Percentiles rank a stretch among this genome's conserved stretches.
phyloP scores from a whole-genome alignment of 64 coral and sea anemone species.

The Montipora cactus region DNA sequence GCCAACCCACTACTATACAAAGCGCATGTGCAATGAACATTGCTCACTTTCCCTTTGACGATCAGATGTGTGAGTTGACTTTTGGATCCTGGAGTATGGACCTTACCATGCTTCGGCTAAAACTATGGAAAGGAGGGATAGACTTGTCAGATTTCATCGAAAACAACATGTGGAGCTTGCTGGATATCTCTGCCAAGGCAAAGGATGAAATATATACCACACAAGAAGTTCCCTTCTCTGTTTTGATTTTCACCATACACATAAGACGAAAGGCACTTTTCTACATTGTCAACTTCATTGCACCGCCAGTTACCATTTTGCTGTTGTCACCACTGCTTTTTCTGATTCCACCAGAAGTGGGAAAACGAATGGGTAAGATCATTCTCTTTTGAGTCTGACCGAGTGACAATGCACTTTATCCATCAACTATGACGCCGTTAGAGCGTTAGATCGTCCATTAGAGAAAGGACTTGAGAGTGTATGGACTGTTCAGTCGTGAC shows the following conservation, averaged over 20 bases:
- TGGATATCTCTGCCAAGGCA: constrained; percentile 29
- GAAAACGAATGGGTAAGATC: constrained; percentile 95
- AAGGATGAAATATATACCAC: neutral
- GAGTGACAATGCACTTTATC: no score
- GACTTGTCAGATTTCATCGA: constrained; percentile 59
- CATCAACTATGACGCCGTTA: no score
- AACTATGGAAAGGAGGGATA: constrained; percentile 32
- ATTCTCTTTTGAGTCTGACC: neutral
- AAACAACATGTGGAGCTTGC: constrained; percentile 85
- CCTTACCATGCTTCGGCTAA: constrained; percentile 4
- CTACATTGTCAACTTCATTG: constrained; percentile 83
- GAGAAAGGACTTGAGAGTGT: no score
- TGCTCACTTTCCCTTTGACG: constrained; percentile 84
- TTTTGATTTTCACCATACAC: constrained; percentile 50
- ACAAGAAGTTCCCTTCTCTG: neutral
- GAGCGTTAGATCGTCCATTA: no score
- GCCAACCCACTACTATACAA: constrained; percentile 56
- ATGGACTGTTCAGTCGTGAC: no score
- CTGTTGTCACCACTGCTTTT: constrained; percentile 84
- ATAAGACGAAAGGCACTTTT: constrained; percentile 79
- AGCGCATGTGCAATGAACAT: constrained; percentile 80
- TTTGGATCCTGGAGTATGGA: constrained; percentile 87
- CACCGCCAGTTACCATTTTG: constrained; percentile 72
- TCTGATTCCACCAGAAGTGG: constrained; percentile 96
- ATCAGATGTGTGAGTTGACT: constrained; percentile 76